phyloP scores from a whole-genome alignment of 2,113 vertebrate genomes.

The Cavia aperea region DNA sequence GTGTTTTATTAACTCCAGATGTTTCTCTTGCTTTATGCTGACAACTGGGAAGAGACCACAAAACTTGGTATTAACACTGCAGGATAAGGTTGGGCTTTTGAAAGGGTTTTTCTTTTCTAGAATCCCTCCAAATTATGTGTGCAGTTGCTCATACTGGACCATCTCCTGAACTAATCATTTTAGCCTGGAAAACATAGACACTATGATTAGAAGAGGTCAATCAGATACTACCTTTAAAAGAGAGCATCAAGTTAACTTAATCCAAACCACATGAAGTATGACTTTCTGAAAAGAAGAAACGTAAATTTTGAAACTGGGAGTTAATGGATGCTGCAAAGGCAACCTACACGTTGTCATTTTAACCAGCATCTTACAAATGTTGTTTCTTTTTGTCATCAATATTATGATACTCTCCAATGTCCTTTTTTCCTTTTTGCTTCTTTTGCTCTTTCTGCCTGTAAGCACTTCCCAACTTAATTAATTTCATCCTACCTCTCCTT shows the following conservation, averaged over 20 bases:
- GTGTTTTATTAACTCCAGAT: neutral
- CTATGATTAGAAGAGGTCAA: neutral
- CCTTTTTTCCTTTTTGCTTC: neutral
- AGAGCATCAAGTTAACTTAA: neutral
- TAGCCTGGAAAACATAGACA: neutral
- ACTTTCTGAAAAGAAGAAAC: neutral
- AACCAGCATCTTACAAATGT: neutral
- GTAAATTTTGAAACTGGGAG: neutral
- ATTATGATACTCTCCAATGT: neutral
- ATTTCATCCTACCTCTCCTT: neutral
- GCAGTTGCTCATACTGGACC: neutral
- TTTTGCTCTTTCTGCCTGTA: neutral
- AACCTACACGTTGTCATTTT: neutral
- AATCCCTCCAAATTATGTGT: neutral
- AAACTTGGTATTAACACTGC: neutral
- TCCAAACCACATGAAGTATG: neutral
- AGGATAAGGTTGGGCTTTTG: neutral
- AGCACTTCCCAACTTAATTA: neutral
- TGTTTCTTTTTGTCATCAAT: neutral
- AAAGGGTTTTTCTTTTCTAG: neutral
- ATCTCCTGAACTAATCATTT: neutral
- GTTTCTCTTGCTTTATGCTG: neutral
- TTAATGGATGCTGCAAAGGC: neutral
- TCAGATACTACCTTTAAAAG: neutral
- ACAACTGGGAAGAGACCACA: neutral